phyloP scores from a whole-genome alignment of 2,888 invertebrate species.

The Pammene aurita region DNA sequence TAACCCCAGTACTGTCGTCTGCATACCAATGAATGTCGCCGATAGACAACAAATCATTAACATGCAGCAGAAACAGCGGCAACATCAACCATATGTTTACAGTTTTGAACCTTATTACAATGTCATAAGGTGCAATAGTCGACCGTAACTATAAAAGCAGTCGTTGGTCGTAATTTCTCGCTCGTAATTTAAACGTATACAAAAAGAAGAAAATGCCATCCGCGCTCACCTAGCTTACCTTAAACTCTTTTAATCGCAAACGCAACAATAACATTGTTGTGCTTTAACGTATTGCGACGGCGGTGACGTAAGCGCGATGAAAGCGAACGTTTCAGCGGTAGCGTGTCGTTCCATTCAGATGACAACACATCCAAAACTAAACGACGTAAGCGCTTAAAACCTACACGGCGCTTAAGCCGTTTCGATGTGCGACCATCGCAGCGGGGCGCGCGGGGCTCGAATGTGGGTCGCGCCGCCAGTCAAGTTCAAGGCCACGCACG shows the following conservation, averaged over 20 bases:
- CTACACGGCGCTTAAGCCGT: not conserved
- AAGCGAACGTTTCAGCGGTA: conserved; percentile 66
- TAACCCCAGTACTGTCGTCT: no score
- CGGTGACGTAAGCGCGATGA: conserved; percentile 69
- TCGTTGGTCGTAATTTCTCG: no score
- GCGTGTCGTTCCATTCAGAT: conserved; percentile 67
- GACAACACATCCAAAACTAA: conserved; percentile 43
- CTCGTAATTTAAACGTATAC: not conserved
- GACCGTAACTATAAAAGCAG: no score
- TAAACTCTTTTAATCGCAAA: conserved; percentile 16
- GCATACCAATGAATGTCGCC: no score
- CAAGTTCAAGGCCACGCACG: conserved; percentile 81
- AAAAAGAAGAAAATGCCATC: not conserved
- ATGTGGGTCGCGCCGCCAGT: conserved; percentile 77
- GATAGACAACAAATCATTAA: no score
- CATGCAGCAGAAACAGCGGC: no score
- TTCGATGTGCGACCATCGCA: not conserved
- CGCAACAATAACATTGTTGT: conserved; percentile 32
- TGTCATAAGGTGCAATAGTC: no score
- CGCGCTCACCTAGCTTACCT: not conserved
- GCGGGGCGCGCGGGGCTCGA: conserved; percentile 65
- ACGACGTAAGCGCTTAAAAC: not conserved
- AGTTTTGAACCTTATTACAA: no score
- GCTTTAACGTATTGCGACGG: conserved; percentile 30
- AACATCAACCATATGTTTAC: no score